Conservation (phyloP, 92 coral and sea anemone species). For the Palythoa grandis region DNA sequence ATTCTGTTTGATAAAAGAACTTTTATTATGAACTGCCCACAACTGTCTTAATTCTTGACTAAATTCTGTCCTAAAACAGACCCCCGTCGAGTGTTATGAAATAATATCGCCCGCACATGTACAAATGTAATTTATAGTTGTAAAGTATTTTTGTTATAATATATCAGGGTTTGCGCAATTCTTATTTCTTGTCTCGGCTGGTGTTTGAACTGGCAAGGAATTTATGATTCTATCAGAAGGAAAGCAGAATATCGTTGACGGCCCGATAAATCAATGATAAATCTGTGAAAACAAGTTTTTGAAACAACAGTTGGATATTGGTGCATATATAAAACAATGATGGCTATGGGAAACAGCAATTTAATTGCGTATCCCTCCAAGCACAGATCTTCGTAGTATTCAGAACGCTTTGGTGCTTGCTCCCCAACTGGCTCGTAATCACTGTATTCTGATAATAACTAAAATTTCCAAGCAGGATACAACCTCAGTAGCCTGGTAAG, state of each 20-base stretch:
- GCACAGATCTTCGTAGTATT: too few relatives aligned
- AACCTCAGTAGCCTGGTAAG: too few relatives aligned
- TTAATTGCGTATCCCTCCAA: too few relatives aligned
- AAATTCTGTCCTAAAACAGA: background rate
- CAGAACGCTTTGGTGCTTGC: too few relatives aligned
- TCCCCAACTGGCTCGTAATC: too few relatives aligned
- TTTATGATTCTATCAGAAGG: background rate
- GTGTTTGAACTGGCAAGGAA: background rate
- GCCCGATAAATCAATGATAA: too few relatives aligned
- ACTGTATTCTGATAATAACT: too few relatives aligned
- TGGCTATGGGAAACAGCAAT: too few relatives aligned
- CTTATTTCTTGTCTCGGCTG: background rate
- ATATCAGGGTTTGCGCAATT: background rate
- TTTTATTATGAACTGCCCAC: background rate
- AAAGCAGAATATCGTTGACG: background rate
- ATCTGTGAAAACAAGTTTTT: too few relatives aligned
- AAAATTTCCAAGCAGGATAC: too few relatives aligned
- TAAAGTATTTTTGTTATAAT: background rate
- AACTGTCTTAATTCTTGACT: background rate
- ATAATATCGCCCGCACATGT: background rate
- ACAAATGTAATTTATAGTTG: background rate
- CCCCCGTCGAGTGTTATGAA: constrained; percentile 5
- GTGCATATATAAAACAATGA: too few relatives aligned
- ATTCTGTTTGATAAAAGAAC: background rate
- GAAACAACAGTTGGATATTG: too few relatives aligned